Evolutionary conservation across 92 coral and sea anemone genomes (phyloP).

Genomic region (Epizoanthus scotinus): DNA sequence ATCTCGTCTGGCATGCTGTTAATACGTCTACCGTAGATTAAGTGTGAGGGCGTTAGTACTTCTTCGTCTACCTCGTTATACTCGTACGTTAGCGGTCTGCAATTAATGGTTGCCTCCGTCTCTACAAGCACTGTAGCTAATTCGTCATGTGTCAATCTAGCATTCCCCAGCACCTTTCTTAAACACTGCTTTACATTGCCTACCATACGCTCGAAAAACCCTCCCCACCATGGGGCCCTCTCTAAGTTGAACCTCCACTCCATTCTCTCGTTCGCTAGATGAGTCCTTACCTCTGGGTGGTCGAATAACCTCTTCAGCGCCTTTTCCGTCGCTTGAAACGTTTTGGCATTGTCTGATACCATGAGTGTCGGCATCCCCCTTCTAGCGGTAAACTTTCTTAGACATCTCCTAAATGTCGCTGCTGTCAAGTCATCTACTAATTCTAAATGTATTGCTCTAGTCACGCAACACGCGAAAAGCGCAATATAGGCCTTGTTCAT

Average conservation of each 20-base stretch:
- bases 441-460: slow-evolving; percentile 52
- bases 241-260: slow-evolving; percentile 34
- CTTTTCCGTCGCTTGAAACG: slow-evolving; percentile 27
- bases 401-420: slow-evolving; percentile 32
- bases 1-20: slow-evolving; percentile 25
- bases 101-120: slow-evolving; percentile 39
- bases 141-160: slow-evolving; percentile 37
- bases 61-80: slow-evolving; percentile 19
- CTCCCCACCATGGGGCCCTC: slow-evolving; percentile 42
- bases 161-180: slow-evolving; percentile 42
- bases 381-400: slow-evolving; percentile 44
- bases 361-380: slow-evolving; percentile 44
- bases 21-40: slow-evolving; percentile 39
- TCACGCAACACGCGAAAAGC: slow-evolving; percentile 50
- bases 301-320: neutral
- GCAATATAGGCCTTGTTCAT: slow-evolving; percentile 24
- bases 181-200: slow-evolving; percentile 34
- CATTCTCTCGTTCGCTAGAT: neutral
- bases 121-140: slow-evolving; percentile 23
- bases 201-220: neutral
- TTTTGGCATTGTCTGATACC: slow-evolving; percentile 48
- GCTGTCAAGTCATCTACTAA: slow-evolving; percentile 35
- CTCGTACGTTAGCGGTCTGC: slow-evolving; percentile 34
- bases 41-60: slow-evolving; percentile 28
- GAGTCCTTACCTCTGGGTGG: slow-evolving; percentile 22